A percentile compares a stretch with the other conserved stretches of the same genome.
phyloP scores from a whole-genome alignment of 2,888 invertebrate species.

The Cerceris ruficornis region DNA sequence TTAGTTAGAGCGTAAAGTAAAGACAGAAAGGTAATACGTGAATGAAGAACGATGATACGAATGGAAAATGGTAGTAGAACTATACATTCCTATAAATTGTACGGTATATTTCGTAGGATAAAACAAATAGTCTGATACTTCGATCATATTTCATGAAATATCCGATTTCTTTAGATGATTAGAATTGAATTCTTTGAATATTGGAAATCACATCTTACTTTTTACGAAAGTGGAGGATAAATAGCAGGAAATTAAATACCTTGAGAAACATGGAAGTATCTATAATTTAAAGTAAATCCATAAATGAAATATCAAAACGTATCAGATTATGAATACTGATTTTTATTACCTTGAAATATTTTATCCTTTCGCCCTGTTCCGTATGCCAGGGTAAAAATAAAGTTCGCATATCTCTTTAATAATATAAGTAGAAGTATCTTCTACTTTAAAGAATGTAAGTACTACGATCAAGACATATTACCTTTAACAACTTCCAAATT shows the following conservation, averaged over 20 bases:
- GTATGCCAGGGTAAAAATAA: constrained; percentile 82
- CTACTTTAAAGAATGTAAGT: constrained; percentile 21
- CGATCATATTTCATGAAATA: background rate
- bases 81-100: constrained; percentile 3
- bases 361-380: constrained; percentile 87
- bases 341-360: constrained; percentile 85
- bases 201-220: too few relatives aligned
- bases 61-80: background rate
- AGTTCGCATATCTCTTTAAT: constrained; percentile 12
- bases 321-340: constrained; percentile 11
- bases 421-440: constrained; percentile 1
- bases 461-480: constrained; percentile 74
- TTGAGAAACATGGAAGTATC: constrained; percentile 19
- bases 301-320: background rate
- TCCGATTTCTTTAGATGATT: too few relatives aligned
- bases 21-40: background rate
- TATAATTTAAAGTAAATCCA: constrained; percentile 2
- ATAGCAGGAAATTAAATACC: constrained; percentile 6
- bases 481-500: constrained; percentile 96
- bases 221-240: background rate
- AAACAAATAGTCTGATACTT: background rate
- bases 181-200: too few relatives aligned
- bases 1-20: constrained; percentile 25
- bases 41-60: too few relatives aligned
- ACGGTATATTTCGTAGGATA: background rate